Percentiles rank a stretch among this genome's conserved stretches.
Evolutionary conservation across 2,113 vertebrate species (phyloP).

Genomic region (Hippocampus guttulatus): DNA sequence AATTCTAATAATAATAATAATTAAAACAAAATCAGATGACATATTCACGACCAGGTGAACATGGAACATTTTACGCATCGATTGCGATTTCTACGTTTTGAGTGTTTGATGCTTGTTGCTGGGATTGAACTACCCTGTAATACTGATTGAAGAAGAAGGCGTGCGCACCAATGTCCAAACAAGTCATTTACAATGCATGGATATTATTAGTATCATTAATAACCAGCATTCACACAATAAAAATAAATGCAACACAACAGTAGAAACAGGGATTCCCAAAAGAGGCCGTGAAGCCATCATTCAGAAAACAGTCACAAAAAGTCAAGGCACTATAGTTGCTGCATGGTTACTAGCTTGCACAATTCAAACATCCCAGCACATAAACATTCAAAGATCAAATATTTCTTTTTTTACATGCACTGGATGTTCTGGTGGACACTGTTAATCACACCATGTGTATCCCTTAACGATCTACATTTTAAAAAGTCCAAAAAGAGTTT

Average conservation of each 20-base stretch:
- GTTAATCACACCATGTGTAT: slow-evolving; percentile 16
- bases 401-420: slow-evolving; percentile 27
- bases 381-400: background rate
- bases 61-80: background rate
- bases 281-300: slow-evolving; percentile 10
- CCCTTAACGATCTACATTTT: slow-evolving; percentile 20
- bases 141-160: background rate
- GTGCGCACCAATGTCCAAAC: slow-evolving; percentile 11
- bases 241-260: slow-evolving; percentile 25
- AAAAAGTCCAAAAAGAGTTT: slow-evolving; percentile 21
- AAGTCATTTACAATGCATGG: slow-evolving; percentile 35
- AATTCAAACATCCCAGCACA: slow-evolving; percentile 21
- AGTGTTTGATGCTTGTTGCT: background rate
- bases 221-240: background rate
- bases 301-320: slow-evolving; percentile 34
- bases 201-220: slow-evolving; percentile 1
- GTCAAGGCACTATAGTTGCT: slow-evolving; percentile 19
- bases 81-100: background rate
- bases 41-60: background rate
- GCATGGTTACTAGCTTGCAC: background rate
- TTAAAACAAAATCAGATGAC: background rate
- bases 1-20: background rate
- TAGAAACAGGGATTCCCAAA: slow-evolving; percentile 19
- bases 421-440: slow-evolving; percentile 9
- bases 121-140: slow-evolving; percentile 5